These are phyloP conservation scores for Euphonia xanthogaster DNA, from an alignment of 2,797 vertebrate species.

Conservation along the genomic window DNA sequence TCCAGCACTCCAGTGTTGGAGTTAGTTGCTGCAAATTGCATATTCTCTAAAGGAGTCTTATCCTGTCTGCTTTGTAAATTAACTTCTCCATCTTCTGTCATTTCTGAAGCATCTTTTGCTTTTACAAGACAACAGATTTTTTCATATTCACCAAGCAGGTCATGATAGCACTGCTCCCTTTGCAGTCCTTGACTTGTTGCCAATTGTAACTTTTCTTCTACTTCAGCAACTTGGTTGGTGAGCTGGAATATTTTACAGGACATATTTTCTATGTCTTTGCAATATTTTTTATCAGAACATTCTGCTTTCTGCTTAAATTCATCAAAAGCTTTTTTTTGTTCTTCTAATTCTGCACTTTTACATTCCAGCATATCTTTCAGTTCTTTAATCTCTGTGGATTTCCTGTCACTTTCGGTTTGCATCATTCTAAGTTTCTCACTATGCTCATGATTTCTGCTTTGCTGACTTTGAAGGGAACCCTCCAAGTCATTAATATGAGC, in stretches of 20 bases:
- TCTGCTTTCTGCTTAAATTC: slow-evolving; percentile 74
- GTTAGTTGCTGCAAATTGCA: slow-evolving; percentile 53
- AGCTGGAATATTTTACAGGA: slow-evolving; percentile 78
- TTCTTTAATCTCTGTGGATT: slow-evolving; percentile 76
- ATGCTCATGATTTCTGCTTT: slow-evolving; percentile 53
- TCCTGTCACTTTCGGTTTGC: slow-evolving; percentile 76
- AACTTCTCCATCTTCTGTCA: slow-evolving; percentile 36
- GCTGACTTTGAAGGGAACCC: slow-evolving; percentile 68
- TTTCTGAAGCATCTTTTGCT: slow-evolving; percentile 72
- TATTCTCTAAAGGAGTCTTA: slow-evolving; percentile 56
- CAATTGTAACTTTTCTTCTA: slow-evolving; percentile 76
- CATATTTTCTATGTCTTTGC: slow-evolving; percentile 84
- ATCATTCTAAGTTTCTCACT: slow-evolving; percentile 71
- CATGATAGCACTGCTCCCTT: slow-evolving; percentile 73
- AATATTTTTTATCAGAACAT: slow-evolving; percentile 78
- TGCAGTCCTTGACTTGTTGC: slow-evolving; percentile 71
- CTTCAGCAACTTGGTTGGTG: slow-evolving; percentile 73
- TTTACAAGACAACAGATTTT: slow-evolving; percentile 69
- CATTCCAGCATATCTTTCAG: slow-evolving; percentile 79
- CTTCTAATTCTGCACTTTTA: slow-evolving; percentile 80
- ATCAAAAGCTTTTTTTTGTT: slow-evolving; percentile 73
- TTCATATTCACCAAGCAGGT: slow-evolving; percentile 78
- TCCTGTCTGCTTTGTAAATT: slow-evolving; percentile 35
- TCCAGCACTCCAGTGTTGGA: slow-evolving; percentile 47
- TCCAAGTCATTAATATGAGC: slow-evolving; percentile 79